Evolutionary conservation across 2,113 vertebrate species (phyloP).

Genomic region (Saguinus imperator): DNA sequence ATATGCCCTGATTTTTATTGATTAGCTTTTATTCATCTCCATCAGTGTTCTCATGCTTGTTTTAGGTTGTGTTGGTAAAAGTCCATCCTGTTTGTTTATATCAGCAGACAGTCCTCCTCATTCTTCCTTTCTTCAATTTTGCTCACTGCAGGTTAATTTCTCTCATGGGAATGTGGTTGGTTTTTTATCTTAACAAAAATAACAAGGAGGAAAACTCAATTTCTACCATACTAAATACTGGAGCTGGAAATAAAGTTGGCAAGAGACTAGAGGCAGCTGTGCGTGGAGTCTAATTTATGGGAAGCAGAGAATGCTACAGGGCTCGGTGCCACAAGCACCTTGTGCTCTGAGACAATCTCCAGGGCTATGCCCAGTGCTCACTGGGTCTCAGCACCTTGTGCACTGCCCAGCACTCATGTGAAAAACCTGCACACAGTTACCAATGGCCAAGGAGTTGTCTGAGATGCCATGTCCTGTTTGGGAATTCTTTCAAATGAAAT

Average conservation of each 20-base stretch:
- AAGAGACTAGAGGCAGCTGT: not conserved
- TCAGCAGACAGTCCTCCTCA: not conserved
- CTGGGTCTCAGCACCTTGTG: slow-evolving; percentile 77
- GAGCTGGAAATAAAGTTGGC: not conserved
- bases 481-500: slow-evolving; percentile 86
- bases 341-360: slow-evolving; percentile 69
- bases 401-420: slow-evolving; percentile 79
- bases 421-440: slow-evolving; percentile 85
- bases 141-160: not conserved
- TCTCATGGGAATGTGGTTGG: not conserved
- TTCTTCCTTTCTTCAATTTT: slow-evolving; percentile 18
- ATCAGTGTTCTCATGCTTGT: not conserved
- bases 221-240: not conserved
- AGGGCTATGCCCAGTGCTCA: slow-evolving; percentile 49
- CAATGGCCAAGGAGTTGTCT: slow-evolving; percentile 81
- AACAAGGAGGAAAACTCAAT: not conserved
- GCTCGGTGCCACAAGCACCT: slow-evolving; percentile 79
- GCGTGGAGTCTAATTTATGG: not conserved
- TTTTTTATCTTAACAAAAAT: slow-evolving; percentile 11
- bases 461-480: slow-evolving; percentile 85
- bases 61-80: not conserved
- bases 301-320: not conserved
- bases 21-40: not conserved
- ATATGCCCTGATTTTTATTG: not conserved
- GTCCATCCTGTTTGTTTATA: not conserved